phyloP scores from a whole-genome alignment of 1,140 invertebrate genomes.

The Plutomurus gul region DNA sequence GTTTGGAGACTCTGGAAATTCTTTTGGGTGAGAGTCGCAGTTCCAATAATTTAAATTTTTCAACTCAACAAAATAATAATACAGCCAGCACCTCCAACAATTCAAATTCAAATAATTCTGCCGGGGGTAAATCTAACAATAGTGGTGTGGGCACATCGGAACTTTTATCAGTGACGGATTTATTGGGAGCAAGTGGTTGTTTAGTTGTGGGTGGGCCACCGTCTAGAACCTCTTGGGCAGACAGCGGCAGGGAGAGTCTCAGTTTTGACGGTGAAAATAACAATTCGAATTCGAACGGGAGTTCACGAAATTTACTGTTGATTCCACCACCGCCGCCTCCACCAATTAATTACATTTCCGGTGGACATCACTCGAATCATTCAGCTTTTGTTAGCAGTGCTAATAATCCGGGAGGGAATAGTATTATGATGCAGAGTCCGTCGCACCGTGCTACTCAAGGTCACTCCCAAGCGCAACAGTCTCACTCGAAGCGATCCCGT shows the following conservation, averaged over 20 bases:
- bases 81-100: conserved; percentile 27
- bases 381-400: background rate
- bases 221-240: conserved; percentile 47
- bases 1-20: conserved; percentile 41
- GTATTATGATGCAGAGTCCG: conserved; percentile 6
- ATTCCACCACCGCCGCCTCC: conserved; percentile 46
- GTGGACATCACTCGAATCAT: conserved; percentile 1
- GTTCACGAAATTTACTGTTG: conserved; percentile 42
- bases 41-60: conserved; percentile 26
- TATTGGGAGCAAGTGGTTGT: conserved; percentile 27
- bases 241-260: conserved; percentile 50
- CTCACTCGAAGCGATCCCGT: conserved; percentile 32
- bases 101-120: conserved; percentile 27
- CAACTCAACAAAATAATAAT: conserved; percentile 31
- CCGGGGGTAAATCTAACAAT: conserved; percentile 12
- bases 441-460: conserved; percentile 8
- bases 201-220: conserved; percentile 31
- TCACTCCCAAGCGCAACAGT: conserved; percentile 15
- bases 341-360: conserved; percentile 32
- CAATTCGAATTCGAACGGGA: conserved; percentile 44
- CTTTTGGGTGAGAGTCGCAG: conserved; percentile 34
- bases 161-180: conserved; percentile 43
- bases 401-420: conserved; percentile 9
- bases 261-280: conserved; percentile 52
- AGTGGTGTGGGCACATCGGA: conserved; percentile 1